Base-by-base conservation (phyloP, 2,888 invertebrate genomes). In the Polylopha cassiicola region DNA sequence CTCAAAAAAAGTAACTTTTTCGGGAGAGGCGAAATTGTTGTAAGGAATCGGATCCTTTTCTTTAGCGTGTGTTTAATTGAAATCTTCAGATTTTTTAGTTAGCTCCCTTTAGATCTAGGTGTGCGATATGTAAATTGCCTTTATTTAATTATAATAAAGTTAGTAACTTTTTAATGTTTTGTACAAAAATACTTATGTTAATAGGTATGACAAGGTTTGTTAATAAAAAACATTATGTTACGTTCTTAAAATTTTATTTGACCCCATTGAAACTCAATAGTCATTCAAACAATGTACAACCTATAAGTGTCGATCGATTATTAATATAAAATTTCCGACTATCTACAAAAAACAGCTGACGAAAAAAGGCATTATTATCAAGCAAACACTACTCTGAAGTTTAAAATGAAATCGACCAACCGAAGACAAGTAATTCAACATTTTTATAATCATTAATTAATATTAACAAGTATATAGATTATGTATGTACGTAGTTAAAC, bases 391-490 rank as follows among this genome's bases (percentile, higher is more conserved):
- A 72, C 64, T 62, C 56, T 61, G 61, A 49, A 48, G 49, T 50
- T 47, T 51, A 52, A 50, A 43, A 23, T 39, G 43, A 27, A 36
- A 36, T 33, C 45, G 46, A 48, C 38, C 49, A 66, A 68, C 58
- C 59, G 61, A 59, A 62, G 64, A 66, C 57, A 73, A 72, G 55
- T 70, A 75, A 76, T n/a, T 74, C 73, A 84, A 82, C 84, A 81
- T 79, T 59, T 42, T 82, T 82, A 80, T 81, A 81, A 75, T 73
- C 54, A 76, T 77, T 59, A 74, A 77, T 74, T 75, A 76, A 75
- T 80, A 79, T 76, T 85, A 85, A 85, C 81, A 81, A 77, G 70
- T 76, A 79, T 78, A 84, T 80, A 81, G 72, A 81, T 79, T 78
- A 82, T 81, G 77, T 80, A 73, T 51, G 69, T 72, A 75, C 61